These are phyloP conservation scores for Bombus affinis DNA, from an alignment of 1,140 invertebrate genomes.

Conservation along the genomic window DNA sequence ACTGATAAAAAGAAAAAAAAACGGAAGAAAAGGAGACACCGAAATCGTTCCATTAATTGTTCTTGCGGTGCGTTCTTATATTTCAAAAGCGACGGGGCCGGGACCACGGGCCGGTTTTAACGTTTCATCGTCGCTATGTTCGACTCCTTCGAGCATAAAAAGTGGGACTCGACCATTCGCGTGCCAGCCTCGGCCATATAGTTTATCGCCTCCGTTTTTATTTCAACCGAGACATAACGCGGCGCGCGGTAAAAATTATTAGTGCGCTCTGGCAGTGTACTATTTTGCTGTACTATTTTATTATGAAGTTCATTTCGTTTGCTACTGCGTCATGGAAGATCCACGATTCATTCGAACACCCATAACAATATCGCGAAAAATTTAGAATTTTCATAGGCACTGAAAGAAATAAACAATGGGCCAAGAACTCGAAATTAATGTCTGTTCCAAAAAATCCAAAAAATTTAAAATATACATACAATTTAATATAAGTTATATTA, in stretches of 20 bases:
- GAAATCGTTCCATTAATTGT: constrained; percentile 3
- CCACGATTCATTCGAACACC: background rate
- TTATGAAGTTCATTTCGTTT: background rate
- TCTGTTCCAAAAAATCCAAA: too few relatives aligned
- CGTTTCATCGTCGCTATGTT: constrained; percentile 5
- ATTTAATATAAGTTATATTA: background rate
- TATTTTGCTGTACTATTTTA: background rate
- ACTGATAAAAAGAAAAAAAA: background rate
- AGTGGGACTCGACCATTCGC: background rate
- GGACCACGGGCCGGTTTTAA: background rate
- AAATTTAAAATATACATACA: background rate
- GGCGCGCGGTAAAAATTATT: background rate
- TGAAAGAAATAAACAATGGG: background rate
- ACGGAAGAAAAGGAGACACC: background rate
- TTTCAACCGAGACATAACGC: background rate
- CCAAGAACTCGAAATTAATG: background rate
- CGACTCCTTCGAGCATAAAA: background rate
- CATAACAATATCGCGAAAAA: too few relatives aligned
- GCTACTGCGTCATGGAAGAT: background rate
- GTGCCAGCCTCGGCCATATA: background rate
- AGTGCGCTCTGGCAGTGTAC: background rate
- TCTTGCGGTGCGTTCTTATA: background rate
- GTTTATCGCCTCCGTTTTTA: constrained; percentile 4
- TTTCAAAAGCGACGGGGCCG: background rate
- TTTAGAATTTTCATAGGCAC: background rate